phyloP scores from a whole-genome alignment of 2,888 invertebrate genomes.

The Catocala nupta region DNA sequence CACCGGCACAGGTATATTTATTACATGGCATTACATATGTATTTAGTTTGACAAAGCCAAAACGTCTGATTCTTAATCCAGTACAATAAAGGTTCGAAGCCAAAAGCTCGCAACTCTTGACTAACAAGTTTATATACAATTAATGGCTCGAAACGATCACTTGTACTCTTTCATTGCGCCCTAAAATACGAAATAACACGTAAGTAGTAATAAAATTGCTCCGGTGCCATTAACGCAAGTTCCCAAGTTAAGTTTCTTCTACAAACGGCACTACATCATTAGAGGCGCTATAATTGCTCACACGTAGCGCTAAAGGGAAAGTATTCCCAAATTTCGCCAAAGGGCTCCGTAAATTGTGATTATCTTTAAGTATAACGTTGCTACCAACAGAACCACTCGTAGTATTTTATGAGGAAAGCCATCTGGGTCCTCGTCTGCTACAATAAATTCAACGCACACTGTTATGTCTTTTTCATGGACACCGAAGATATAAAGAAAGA shows the following conservation, averaged over 20 bases:
- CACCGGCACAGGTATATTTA: too few species aligned
- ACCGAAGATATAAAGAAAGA: slow-evolving; percentile 75
- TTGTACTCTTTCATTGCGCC: slow-evolving; percentile 38
- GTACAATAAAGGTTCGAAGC: slow-evolving; percentile 17
- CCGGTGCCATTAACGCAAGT: slow-evolving; percentile 62
- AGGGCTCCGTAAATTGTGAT: slow-evolving; percentile 85
- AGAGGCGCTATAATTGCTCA: slow-evolving; percentile 74
- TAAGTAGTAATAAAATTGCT: slow-evolving; percentile 64
- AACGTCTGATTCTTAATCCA: slow-evolving; percentile 7
- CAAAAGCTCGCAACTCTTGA: slow-evolving; percentile 30
- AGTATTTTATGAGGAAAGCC: slow-evolving; percentile 85
- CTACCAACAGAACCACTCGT: slow-evolving; percentile 81
- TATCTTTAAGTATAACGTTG: slow-evolving; percentile 83
- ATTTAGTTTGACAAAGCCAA: slow-evolving; percentile 15
- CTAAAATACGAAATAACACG: slow-evolving; percentile 48
- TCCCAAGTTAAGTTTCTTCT: slow-evolving; percentile 25
- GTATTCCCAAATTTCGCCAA: slow-evolving; percentile 72
- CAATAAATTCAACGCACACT: slow-evolving; percentile 84
- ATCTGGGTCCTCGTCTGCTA: slow-evolving; percentile 82
- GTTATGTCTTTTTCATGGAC: slow-evolving; percentile 86
- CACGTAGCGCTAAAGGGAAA: slow-evolving; percentile 72
- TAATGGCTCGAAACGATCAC: slow-evolving; percentile 50
- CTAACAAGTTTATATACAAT: slow-evolving; percentile 52
- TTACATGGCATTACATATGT: too few species aligned
- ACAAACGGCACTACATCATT: slow-evolving; percentile 69